Conservation (phyloP, 2,797 vertebrate genomes). For the Acanthurus leucopareius region DNA sequence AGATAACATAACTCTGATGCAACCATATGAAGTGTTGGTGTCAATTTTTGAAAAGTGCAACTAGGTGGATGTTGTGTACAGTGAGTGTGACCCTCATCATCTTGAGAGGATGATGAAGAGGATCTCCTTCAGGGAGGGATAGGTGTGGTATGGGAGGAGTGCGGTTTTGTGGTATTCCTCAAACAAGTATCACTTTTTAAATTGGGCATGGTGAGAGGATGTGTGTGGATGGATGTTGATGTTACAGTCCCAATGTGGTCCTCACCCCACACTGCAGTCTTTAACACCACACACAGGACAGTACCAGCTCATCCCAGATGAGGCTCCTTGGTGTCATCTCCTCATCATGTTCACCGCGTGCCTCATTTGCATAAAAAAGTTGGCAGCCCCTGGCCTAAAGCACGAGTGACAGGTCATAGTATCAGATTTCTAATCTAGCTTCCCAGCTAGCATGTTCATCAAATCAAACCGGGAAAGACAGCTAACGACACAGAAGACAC, state of each 20-base stretch:
- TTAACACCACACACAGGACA: background rate
- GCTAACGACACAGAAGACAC: constrained; percentile 28
- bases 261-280: constrained; percentile 14
- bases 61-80: background rate
- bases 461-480: constrained; percentile 39
- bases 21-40: background rate
- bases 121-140: background rate
- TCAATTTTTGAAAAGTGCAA: background rate
- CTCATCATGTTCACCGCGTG: constrained; percentile 4
- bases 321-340: background rate
- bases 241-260: constrained; percentile 2
- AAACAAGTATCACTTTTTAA: background rate
- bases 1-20: background rate
- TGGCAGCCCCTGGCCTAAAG: constrained; percentile 20
- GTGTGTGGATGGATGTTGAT: background rate
- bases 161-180: background rate
- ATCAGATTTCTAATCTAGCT: constrained; percentile 25
- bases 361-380: constrained; percentile 47
- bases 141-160: background rate
- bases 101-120: background rate
- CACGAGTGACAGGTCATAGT: constrained; percentile 37
- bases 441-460: constrained; percentile 54
- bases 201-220: background rate
- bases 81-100: background rate
- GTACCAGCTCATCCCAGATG: constrained; percentile 3